These are phyloP conservation scores for Drosophila affinis DNA, from an alignment of 2,888 invertebrate genomes.

Conservation along the genomic window DNA sequence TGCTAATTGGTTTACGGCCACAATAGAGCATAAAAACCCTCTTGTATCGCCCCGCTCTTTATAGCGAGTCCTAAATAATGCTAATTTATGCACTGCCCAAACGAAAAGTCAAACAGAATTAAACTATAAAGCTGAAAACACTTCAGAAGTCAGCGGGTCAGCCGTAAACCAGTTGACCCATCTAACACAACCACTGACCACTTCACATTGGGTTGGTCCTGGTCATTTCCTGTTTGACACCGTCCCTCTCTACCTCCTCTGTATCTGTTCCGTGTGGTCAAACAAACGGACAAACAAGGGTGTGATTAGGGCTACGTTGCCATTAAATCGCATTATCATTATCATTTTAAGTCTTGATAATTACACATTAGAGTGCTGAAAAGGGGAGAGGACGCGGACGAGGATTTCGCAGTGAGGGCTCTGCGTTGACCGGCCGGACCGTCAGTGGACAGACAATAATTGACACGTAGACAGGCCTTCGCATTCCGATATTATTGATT, in stretches of 20 bases:
- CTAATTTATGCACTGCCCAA: slow-evolving; percentile 78
- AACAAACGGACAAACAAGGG: slow-evolving; percentile 40
- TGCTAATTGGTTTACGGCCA: slow-evolving; percentile 59
- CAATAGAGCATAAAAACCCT: slow-evolving; percentile 34
- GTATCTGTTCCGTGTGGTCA: slow-evolving; percentile 34
- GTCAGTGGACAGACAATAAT: slow-evolving; percentile 24
- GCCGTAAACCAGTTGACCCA: slow-evolving; percentile 59
- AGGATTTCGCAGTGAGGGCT: slow-evolving; percentile 7
- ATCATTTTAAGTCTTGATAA: slow-evolving; percentile 65
- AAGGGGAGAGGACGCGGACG: slow-evolving; percentile 1
- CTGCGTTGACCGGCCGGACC: slow-evolving; percentile 42
- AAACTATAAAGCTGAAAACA: slow-evolving; percentile 55
- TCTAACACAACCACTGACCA: slow-evolving; percentile 59
- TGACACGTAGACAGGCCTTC: not conserved
- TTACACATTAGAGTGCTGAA: slow-evolving; percentile 23
- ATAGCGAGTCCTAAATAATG: slow-evolving; percentile 34
- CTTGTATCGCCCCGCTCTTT: not conserved
- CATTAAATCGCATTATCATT: slow-evolving; percentile 68
- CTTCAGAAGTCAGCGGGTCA: slow-evolving; percentile 62
- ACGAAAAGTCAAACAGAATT: slow-evolving; percentile 72
- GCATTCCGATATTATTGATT: not conserved
- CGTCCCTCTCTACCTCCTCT: not conserved
- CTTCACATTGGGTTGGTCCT: slow-evolving; percentile 17
- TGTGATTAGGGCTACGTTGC: slow-evolving; percentile 35
- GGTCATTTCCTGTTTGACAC: slow-evolving; percentile 40